These are phyloP conservation scores for Phaethornis superciliosus DNA, from an alignment of 2,113 vertebrate species.

Conservation along the genomic window DNA sequence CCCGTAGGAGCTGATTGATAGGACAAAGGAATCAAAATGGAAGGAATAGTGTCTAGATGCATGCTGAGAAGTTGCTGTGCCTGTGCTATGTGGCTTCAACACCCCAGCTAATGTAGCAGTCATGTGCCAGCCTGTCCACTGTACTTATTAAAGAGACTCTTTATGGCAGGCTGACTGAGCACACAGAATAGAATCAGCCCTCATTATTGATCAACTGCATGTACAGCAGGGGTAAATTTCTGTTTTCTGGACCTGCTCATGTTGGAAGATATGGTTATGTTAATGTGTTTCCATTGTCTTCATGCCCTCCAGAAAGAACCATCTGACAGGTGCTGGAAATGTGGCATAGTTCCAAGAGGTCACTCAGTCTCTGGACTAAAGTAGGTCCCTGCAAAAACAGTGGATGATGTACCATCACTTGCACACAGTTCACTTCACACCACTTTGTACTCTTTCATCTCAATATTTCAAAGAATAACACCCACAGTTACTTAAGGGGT, in stretches of 20 bases:
- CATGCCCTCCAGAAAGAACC: slow-evolving; percentile 20
- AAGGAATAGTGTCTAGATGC: not conserved
- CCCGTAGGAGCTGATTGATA: not conserved
- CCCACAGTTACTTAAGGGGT: not conserved
- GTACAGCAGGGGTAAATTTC: not conserved
- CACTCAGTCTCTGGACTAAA: not conserved
- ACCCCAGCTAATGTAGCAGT: not conserved
- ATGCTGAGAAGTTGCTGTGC: not conserved
- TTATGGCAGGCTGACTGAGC: not conserved
- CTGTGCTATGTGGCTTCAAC: not conserved
- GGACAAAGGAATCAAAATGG: not conserved
- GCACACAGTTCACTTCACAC: not conserved
- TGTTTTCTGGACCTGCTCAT: not conserved
- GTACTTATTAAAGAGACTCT: not conserved
- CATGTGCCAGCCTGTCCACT: not conserved
- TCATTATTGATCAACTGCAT: not conserved
- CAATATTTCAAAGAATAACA: not conserved
- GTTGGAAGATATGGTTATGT: not conserved
- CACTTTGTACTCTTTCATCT: not conserved
- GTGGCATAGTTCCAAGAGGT: not conserved
- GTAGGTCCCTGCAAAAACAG: not conserved
- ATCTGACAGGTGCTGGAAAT: slow-evolving; percentile 43
- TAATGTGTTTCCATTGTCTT: slow-evolving; percentile 8
- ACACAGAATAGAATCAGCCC: not conserved
- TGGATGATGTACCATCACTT: not conserved